These are phyloP conservation scores for Corapipo altera DNA, from an alignment of 2,113 vertebrate species.

Conservation along the genomic window DNA sequence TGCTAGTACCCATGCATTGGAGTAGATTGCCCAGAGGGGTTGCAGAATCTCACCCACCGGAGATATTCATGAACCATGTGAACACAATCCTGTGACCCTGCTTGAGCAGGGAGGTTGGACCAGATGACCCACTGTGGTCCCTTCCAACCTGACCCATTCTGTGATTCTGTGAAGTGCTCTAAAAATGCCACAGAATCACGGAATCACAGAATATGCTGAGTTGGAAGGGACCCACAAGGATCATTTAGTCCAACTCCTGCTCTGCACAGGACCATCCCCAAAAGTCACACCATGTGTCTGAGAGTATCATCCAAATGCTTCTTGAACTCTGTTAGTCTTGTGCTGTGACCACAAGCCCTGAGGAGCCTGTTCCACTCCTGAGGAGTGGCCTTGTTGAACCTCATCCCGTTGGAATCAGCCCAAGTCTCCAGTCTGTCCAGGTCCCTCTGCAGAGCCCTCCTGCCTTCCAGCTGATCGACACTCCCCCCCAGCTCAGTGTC, in stretches of 20 bases:
- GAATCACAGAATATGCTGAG: not conserved
- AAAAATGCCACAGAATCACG: not conserved
- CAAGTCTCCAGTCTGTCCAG: too few relatives aligned
- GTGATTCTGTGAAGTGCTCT: not conserved
- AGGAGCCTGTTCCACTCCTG: not conserved
- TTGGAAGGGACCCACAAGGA: not conserved
- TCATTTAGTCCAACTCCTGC: not conserved
- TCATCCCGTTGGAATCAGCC: too few relatives aligned
- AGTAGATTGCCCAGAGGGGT: not conserved
- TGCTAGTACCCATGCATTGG: rapidly evolving
- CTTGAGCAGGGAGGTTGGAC: not conserved
- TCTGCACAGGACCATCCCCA: not conserved
- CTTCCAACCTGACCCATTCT: not conserved
- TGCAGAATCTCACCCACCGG: not conserved
- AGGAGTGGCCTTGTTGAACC: too few relatives aligned
- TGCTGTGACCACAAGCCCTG: not conserved
- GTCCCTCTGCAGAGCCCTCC: too few relatives aligned
- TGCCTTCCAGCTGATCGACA: too few relatives aligned
- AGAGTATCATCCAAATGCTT: not conserved
- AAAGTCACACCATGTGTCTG: not conserved
- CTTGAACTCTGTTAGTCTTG: not conserved
- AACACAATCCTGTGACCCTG: not conserved
- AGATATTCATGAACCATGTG: not conserved
- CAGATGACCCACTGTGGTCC: not conserved
- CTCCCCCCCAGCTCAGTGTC: too few relatives aligned